A percentile compares a stretch with the other conserved stretches of the same genome.
phyloP scores from a whole-genome alignment of 2,113 vertebrate genomes.

The Dolichotis patagonum region DNA sequence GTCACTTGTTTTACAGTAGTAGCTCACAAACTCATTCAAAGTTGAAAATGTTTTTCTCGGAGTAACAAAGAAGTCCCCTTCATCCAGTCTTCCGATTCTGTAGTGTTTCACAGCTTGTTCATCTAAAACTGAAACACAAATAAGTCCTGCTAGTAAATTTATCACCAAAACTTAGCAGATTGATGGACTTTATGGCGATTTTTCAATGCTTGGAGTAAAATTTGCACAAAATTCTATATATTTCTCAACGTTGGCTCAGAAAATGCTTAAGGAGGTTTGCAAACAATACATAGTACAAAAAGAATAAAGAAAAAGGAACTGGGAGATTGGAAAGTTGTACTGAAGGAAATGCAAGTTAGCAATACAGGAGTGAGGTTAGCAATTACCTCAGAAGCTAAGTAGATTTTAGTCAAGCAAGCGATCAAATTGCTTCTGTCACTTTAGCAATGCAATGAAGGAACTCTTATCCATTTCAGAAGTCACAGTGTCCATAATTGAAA shows the following conservation, averaged over 20 bases:
- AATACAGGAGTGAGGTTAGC: background rate
- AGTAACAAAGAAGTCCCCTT: slow-evolving; percentile 88
- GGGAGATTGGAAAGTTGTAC: background rate
- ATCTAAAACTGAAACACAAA: slow-evolving; percentile 89
- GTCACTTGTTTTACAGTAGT: slow-evolving; percentile 88
- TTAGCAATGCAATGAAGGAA: background rate
- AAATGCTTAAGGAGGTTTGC: background rate
- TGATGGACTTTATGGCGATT: background rate
- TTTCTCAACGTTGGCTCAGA: slow-evolving; percentile 45
- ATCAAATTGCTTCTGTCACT: background rate
- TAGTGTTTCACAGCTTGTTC: slow-evolving; percentile 93
- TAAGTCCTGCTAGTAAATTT: slow-evolving; percentile 47
- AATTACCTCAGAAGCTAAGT: background rate
- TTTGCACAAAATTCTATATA: background rate
- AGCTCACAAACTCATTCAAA: slow-evolving; percentile 89
- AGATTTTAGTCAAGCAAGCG: slow-evolving; percentile 12
- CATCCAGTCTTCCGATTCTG: slow-evolving; percentile 88
- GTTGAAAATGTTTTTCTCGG: slow-evolving; percentile 86
- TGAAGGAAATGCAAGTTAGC: slow-evolving; percentile 11
- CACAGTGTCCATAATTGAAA: background rate
- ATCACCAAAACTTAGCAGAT: background rate
- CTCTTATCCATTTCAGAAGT: background rate
- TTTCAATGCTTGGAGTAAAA: background rate
- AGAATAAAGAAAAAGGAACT: background rate
- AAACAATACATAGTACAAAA: background rate